phyloP scores from a whole-genome alignment of 2,888 invertebrate genomes.

The Hydrotaea cyrtoneurina region DNA sequence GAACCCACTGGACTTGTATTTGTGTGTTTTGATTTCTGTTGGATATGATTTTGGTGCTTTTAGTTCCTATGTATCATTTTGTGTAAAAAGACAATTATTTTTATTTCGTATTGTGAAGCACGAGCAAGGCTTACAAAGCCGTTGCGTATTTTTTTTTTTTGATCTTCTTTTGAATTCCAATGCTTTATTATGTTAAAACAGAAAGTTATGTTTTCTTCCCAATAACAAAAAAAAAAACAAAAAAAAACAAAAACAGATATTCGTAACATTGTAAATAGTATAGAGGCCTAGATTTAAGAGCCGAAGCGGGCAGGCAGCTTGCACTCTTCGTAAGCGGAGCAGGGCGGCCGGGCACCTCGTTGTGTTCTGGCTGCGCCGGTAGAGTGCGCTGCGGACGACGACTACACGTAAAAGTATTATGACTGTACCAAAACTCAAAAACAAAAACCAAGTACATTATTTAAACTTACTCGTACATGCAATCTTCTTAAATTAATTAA shows the following conservation, averaged over 20 bases:
- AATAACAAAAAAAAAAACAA: too few relatives aligned
- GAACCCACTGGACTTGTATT: slow-evolving; percentile 13
- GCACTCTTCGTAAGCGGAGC: background rate
- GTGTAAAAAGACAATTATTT: background rate
- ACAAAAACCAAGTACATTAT: slow-evolving; percentile 38
- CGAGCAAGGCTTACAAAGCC: slow-evolving; percentile 52
- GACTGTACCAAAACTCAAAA: slow-evolving; percentile 70
- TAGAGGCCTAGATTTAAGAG: background rate
- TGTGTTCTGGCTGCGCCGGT: background rate
- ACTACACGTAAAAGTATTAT: slow-evolving; percentile 68
- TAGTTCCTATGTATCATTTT: slow-evolving; percentile 67
- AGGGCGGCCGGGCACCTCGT: background rate
- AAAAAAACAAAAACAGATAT: slow-evolving; percentile 14
- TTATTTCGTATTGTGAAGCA: slow-evolving; percentile 31
- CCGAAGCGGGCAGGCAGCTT: background rate
- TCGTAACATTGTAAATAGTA: slow-evolving; percentile 46
- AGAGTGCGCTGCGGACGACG: background rate
- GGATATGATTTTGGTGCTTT: slow-evolving; percentile 66
- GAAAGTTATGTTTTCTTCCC: slow-evolving; percentile 39
- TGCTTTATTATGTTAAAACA: slow-evolving; percentile 62
- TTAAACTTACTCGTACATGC: background rate
- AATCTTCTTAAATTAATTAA: slow-evolving; percentile 47
- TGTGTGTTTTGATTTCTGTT: slow-evolving; percentile 23
- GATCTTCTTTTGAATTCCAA: slow-evolving; percentile 38
- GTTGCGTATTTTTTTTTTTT: too few relatives aligned